These are phyloP conservation scores for Tympanoctomys barrerae DNA, from an alignment of 2,797 vertebrate species.

Conservation along the genomic window DNA sequence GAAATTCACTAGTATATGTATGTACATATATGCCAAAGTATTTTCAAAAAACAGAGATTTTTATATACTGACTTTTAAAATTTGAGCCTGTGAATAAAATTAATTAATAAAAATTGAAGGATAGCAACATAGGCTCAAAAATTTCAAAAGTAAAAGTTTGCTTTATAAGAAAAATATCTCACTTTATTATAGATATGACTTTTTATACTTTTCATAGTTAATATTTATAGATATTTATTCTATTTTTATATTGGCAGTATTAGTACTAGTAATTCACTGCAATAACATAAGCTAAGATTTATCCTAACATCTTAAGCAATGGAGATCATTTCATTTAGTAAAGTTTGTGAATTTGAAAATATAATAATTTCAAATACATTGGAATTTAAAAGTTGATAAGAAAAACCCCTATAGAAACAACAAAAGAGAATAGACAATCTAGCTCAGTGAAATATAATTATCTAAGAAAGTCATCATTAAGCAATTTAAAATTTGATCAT, in stretches of 20 bases:
- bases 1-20: background rate
- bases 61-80: background rate
- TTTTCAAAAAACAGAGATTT: conserved; percentile 1
- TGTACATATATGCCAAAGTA: background rate
- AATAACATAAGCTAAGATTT: background rate
- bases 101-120: conserved; percentile 31
- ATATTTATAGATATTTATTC: background rate
- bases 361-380: conserved; percentile 15
- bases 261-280: background rate
- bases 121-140: background rate
- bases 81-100: conserved; percentile 1
- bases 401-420: background rate
- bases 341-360: background rate
- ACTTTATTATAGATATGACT: background rate
- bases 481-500: conserved; percentile 28
- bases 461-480: background rate
- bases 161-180: background rate
- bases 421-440: background rate
- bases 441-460: conserved; percentile 1
- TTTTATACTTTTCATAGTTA: background rate
- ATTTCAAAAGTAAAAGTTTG: conserved; percentile 45
- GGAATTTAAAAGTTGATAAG: background rate
- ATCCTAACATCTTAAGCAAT: background rate
- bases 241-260: background rate
- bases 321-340: background rate